Evolutionary conservation across 35 echinoderm and acorn worm genomes (phyloP), one percentile per base, ranked within the genome.

Genomic region (Eucidaris tribuloides): DNA sequence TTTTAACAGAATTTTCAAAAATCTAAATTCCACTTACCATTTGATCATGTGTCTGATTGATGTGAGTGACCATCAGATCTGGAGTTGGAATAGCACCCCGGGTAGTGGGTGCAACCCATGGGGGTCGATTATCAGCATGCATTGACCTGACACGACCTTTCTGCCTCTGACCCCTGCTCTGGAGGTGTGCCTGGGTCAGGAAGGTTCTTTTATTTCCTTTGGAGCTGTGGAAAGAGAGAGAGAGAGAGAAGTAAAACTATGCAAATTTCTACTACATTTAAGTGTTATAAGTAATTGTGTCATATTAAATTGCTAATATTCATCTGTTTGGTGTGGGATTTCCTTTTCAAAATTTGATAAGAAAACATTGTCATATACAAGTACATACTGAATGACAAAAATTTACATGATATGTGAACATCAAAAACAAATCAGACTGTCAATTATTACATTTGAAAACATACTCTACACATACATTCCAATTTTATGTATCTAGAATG

Each of bases 41-140:
- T 78, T 79, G 87, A 82, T 97, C 94, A 82, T 97, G 89, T 39
- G 89, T 97, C 59, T 97, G 94, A 45, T 97, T 97, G 58, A 97
- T 77, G 31, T 97, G 84, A 40, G 94, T 97, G 15, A 97, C 94
- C 49, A 83, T 88, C 58, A 97, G 45, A 48, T 97, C 94, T 17
- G 94, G 85, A 18, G 89, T 89, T 36, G 89, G 94, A 18, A 68
- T 55, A 23, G 87, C 89, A 14, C 84, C 85, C 23, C 81, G 43
- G 15, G 89, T 85, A 17, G 85, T 79, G 0, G 71, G 70, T 30
- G 83, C 45, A 18, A 78, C 85, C 94, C 94, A 97, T 0, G 85
- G 61, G 40, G 94, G 94, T 43, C 94, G 58, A 20, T 85, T 56
- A 14, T 74, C 48, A 19, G 17, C 71, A 20, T 55, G 59, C 40